phyloP scores from a whole-genome alignment of 2,797 vertebrate species.

The Florisuga fusca region DNA sequence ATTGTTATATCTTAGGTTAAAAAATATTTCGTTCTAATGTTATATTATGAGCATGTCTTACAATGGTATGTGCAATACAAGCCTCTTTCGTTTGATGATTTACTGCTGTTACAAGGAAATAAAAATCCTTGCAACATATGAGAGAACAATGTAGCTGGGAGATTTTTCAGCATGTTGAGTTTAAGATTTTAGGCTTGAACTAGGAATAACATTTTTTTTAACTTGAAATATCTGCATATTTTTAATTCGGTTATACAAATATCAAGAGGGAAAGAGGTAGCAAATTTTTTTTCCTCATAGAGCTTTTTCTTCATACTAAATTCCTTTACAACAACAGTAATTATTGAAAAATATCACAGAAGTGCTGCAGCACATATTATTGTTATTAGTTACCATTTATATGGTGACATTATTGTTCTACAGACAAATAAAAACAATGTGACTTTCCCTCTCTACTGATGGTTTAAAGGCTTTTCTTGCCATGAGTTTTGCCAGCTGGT shows the following conservation, averaged over 20 bases:
- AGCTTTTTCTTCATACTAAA: conserved; percentile 58
- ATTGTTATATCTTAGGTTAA: conserved; percentile 38
- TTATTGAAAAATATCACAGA: conserved; percentile 70
- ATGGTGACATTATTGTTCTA: conserved; percentile 44
- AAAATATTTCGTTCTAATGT: conserved; percentile 44
- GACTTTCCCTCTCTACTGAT: conserved; percentile 8
- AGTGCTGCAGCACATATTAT: conserved; percentile 39
- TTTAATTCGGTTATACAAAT: conserved; percentile 54
- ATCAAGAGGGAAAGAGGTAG: conserved; percentile 37
- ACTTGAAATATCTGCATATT: neutral
- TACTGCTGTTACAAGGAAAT: conserved; percentile 47
- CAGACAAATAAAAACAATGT: conserved; percentile 65
- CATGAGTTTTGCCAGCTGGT: neutral
- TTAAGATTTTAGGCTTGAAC: conserved; percentile 39
- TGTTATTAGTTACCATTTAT: conserved; percentile 68
- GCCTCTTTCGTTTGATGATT: conserved; percentile 6
- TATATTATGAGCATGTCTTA: neutral
- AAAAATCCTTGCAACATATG: conserved; percentile 18
- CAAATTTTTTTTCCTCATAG: conserved; percentile 21
- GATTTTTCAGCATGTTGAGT: conserved; percentile 21
- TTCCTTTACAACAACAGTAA: conserved; percentile 62
- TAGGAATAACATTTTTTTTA: conserved; percentile 16
- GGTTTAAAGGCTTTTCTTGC: conserved; percentile 4
- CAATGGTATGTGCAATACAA: conserved; percentile 16
- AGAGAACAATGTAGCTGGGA: neutral